These are phyloP conservation scores for Malurus splendens DNA, from an alignment of 2,797 vertebrate genomes.

Conservation along the genomic window DNA sequence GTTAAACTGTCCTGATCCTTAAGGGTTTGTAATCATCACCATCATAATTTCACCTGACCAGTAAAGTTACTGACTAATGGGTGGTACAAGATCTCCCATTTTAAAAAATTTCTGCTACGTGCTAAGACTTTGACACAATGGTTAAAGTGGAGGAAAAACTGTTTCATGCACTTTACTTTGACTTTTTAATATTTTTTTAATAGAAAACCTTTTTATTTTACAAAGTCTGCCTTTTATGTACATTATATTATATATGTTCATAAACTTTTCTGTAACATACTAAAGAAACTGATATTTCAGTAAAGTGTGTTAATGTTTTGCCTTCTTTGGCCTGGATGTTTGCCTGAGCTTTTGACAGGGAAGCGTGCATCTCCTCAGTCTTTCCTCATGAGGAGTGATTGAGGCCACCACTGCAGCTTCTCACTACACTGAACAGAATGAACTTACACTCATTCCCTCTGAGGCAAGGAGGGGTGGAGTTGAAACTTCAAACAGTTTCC, in stretches of 20 bases:
- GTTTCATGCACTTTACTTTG: constrained; percentile 79
- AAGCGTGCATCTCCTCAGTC: accelerated
- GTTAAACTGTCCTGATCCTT: not conserved
- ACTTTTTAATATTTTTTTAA: constrained; percentile 69
- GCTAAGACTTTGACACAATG: constrained; percentile 42
- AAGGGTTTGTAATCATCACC: not conserved
- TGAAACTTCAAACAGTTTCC: not conserved
- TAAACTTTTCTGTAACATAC: constrained; percentile 72
- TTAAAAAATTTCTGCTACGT: not conserved
- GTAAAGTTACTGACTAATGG: constrained; percentile 21
- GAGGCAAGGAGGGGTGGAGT: not conserved
- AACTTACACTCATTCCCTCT: not conserved
- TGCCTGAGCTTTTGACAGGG: not conserved
- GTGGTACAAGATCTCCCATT: constrained; percentile 2
- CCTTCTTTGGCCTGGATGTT: constrained; percentile 3
- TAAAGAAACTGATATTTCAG: constrained; percentile 77
- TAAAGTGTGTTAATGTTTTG: constrained; percentile 65
- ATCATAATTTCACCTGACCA: not conserved
- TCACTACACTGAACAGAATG: not conserved
- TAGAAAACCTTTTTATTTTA: constrained; percentile 69
- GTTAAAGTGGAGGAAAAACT: constrained; percentile 46
- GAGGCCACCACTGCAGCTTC: not conserved
- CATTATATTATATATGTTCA: constrained; percentile 62
- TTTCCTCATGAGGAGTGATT: not conserved
- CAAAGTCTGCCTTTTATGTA: constrained; percentile 69